These are phyloP conservation scores for Cephus sareptanus DNA, from an alignment of 2,888 invertebrate species.

Conservation along the genomic window DNA sequence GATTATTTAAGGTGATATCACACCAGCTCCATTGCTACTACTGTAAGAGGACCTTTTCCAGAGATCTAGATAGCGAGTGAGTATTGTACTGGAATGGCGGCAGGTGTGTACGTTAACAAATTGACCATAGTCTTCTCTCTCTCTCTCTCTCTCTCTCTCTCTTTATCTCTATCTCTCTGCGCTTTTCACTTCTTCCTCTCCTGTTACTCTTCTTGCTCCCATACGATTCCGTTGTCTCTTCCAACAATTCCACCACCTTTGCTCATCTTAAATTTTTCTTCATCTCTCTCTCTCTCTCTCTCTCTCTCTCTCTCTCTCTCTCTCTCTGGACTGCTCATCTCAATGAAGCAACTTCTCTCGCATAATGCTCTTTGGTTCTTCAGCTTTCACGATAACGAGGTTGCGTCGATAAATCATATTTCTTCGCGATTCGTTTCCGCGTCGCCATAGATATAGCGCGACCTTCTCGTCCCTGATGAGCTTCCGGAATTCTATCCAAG, in stretches of 20 bases:
- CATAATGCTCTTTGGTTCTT: conserved; percentile 23
- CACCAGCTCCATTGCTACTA: neutral
- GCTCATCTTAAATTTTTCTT: neutral
- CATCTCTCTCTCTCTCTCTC: neutral
- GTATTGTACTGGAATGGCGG: conserved; percentile 55
- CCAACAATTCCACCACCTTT: neutral
- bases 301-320: neutral
- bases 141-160: neutral
- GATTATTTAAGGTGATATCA: conserved; percentile 44
- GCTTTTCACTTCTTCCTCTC: neutral
- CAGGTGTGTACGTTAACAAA: conserved; percentile 59
- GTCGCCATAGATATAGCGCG: conserved; percentile 21
- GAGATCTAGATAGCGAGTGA: conserved; percentile 54
- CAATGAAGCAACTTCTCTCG: neutral
- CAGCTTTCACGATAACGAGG: conserved; percentile 61
- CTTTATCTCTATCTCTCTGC: neutral
- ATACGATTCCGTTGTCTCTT: neutral
- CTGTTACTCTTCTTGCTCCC: neutral
- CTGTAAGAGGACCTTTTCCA: conserved; percentile 48
- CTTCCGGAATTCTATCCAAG: conserved; percentile 33
- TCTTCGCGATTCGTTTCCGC: conserved; percentile 28
- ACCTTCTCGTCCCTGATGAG: conserved; percentile 10
- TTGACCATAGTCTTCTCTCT: conserved; percentile 36
- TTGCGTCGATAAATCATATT: conserved; percentile 57
- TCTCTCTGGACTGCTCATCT: neutral